Evolutionary conservation across 2,113 vertebrate genomes (phyloP).

Genomic region (Ophiodon elongatus): DNA sequence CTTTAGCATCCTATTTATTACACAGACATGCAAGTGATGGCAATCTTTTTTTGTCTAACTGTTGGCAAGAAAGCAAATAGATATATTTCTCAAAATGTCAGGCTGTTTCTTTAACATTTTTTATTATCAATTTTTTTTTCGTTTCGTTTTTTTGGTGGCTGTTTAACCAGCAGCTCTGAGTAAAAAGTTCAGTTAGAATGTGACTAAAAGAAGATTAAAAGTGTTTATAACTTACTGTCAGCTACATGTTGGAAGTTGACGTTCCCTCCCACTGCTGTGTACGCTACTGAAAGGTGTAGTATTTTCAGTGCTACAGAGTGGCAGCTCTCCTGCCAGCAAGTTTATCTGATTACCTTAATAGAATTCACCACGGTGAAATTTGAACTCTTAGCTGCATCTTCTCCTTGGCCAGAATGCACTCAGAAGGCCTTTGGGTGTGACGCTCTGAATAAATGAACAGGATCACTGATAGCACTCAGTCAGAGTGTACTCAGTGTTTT

Average conservation of each 20-base stretch:
- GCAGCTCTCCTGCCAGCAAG: conserved; percentile 38
- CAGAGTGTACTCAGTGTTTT: conserved; percentile 38
- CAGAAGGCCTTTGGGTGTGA: conserved; percentile 30
- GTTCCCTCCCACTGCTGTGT: neutral
- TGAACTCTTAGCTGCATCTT: conserved; percentile 56
- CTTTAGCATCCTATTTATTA: neutral
- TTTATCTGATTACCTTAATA: conserved; percentile 65
- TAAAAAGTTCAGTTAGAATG: neutral
- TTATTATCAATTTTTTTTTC: neutral
- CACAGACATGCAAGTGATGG: neutral
- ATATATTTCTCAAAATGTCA: neutral
- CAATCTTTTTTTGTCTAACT: neutral
- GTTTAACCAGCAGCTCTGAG: neutral
- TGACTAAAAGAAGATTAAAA: conserved; percentile 5
- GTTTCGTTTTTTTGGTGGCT: neutral
- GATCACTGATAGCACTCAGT: conserved; percentile 40
- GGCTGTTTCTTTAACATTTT: neutral
- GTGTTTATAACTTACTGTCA: conserved; percentile 8
- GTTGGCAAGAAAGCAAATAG: neutral
- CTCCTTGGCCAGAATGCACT: conserved; percentile 41
- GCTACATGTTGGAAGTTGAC: conserved; percentile 8
- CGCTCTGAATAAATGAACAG: conserved; percentile 62
- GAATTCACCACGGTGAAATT: conserved; percentile 54
- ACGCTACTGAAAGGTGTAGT: neutral
- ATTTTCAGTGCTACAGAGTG: conserved; percentile 21